phyloP scores from a whole-genome alignment of 1,140 invertebrate species.

The Argopecten irradians region DNA sequence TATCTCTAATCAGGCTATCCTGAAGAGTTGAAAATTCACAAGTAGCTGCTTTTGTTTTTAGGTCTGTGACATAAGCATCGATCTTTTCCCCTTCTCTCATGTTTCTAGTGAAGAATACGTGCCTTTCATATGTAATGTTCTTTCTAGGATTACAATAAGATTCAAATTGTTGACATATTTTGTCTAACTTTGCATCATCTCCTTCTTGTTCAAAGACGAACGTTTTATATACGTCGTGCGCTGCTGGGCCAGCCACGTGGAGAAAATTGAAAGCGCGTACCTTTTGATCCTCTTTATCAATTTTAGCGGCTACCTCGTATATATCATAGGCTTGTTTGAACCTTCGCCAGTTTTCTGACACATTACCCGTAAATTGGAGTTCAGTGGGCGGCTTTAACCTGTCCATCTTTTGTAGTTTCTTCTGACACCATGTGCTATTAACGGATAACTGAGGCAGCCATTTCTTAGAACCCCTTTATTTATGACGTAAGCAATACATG shows the following conservation, averaged over 20 bases:
- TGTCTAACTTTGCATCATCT: not conserved
- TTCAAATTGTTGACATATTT: conserved; percentile 22
- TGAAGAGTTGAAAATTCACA: conserved; percentile 15
- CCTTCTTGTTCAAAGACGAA: not conserved
- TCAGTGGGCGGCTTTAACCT: not conserved
- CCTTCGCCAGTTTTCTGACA: not conserved
- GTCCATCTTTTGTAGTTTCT: not conserved
- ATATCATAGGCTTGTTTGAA: not conserved
- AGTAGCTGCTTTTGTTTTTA: not conserved
- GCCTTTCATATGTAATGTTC: conserved; percentile 27
- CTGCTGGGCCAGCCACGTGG: no score
- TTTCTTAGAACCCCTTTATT: no score
- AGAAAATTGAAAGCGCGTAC: not conserved
- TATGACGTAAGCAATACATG: no score
- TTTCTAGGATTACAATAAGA: conserved; percentile 38
- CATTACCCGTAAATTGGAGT: not conserved
- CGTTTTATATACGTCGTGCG: conserved; percentile 25
- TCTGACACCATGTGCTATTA: not conserved
- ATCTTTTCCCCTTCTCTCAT: conserved; percentile 28
- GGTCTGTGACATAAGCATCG: conserved; percentile 25
- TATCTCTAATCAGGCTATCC: conserved; percentile 3
- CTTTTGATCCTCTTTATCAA: not conserved
- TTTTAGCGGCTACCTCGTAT: not conserved
- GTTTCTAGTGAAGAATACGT: conserved; percentile 19
- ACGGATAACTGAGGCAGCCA: no score